Percentiles rank a stretch among this genome's conserved stretches.
Conservation (phyloP, 2,113 vertebrate species). For the Perccottus glenii region DNA sequence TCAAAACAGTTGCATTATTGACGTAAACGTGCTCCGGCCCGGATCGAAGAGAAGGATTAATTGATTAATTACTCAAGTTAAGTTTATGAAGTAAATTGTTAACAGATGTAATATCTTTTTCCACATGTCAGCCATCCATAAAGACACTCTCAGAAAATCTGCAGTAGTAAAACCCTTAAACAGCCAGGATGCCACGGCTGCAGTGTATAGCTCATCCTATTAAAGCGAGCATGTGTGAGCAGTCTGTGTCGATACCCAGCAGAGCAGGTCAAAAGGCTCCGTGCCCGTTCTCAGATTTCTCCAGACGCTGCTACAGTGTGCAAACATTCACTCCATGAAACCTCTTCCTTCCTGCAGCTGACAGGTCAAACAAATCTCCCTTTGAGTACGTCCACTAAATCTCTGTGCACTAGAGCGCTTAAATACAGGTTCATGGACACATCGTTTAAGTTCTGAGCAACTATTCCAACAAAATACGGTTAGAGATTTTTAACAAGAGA, state of each 20-base stretch:
- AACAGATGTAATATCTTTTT: too few relatives aligned
- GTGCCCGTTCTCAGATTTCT: conserved; percentile 39
- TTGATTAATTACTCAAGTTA: too few relatives aligned
- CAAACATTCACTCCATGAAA: conserved; percentile 35
- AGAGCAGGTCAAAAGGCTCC: conserved; percentile 37
- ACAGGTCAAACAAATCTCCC: conserved; percentile 45
- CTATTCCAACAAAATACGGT: too few relatives aligned
- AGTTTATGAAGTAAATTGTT: too few relatives aligned
- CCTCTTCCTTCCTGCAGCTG: conserved; percentile 27
- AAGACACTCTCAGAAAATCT: conserved; percentile 22
- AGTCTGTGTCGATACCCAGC: conserved; percentile 48
- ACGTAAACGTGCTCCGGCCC: too few relatives aligned
- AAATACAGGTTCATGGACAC: background rate
- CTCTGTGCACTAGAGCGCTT: background rate
- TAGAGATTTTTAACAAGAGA: too few relatives aligned
- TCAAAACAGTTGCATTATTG: too few relatives aligned
- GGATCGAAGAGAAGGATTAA: too few relatives aligned
- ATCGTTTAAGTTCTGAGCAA: background rate
- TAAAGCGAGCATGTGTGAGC: conserved; percentile 38
- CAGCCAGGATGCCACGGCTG: background rate
- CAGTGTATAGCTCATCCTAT: conserved; percentile 16
- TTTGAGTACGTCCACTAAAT: conserved; percentile 32
- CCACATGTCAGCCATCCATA: background rate
- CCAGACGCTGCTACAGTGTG: conserved; percentile 9
- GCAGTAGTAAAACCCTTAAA: background rate